A percentile compares a stretch with the other conserved stretches of the same genome.
Evolutionary conservation across 2,797 vertebrate genomes (phyloP).

Genomic region (Tarsius wallacei): DNA sequence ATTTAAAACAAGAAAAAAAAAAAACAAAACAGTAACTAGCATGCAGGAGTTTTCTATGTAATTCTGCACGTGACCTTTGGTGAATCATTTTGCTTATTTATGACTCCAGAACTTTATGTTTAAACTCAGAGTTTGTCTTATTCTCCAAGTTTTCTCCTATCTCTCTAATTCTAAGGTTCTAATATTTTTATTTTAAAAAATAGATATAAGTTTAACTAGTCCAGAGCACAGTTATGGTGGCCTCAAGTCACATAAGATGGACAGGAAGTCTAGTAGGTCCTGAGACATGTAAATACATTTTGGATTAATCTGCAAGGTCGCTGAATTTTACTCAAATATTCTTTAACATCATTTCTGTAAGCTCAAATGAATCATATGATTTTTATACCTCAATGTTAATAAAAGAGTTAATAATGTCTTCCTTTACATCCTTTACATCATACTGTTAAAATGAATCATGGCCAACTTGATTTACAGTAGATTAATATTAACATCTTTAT

Average conservation of each 20-base stretch:
- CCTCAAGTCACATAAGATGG: neutral
- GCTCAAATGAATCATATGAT: neutral
- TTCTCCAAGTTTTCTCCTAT: neutral
- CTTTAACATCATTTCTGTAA: neutral
- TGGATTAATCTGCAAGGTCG: too few species aligned
- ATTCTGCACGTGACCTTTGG: neutral
- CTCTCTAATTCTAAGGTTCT: neutral
- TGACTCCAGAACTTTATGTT: neutral
- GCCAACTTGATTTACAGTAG: neutral
- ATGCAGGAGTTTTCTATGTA: neutral
- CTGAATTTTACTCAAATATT: neutral
- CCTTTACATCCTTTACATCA: neutral
- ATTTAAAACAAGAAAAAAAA: too few species aligned
- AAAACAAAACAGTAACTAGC: neutral
- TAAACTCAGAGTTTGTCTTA: neutral
- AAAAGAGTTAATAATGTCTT: neutral
- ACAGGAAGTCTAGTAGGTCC: neutral
- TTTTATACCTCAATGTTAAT: neutral
- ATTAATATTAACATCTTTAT: neutral
- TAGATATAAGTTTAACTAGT: neutral
- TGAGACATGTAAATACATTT: neutral
- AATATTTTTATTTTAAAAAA: neutral
- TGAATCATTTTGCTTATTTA: neutral
- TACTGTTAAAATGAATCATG: neutral
- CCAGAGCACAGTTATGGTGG: accelerated